phyloP scores from a whole-genome alignment of 37 sponge, comb jelly and placozoan species.

The Theonella swinhoei region DNA sequence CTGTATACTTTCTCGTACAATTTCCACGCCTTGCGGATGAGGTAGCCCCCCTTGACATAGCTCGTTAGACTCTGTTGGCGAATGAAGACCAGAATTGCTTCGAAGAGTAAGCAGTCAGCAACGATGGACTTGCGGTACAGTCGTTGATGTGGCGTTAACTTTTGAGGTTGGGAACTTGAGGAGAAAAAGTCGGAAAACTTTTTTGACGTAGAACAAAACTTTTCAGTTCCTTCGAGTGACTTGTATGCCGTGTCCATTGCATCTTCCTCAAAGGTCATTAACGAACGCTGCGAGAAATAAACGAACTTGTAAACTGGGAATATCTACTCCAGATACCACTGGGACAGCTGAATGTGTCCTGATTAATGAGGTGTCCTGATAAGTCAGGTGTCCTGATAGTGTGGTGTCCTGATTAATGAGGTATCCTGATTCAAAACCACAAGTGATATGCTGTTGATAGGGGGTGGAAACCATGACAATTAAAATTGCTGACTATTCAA shows the following conservation, averaged over 20 bases:
- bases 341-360: too few relatives aligned
- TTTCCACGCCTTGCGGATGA: slow-evolving; percentile 90
- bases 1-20: slow-evolving; percentile 72
- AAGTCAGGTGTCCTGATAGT: too few relatives aligned
- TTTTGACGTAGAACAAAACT: slow-evolving; percentile 49
- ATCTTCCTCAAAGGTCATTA: slow-evolving; percentile 90
- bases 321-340: too few relatives aligned
- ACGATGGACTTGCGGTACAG: slow-evolving; percentile 55
- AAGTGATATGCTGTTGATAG: too few relatives aligned
- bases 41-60: slow-evolving; percentile 92
- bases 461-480: too few relatives aligned
- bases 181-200: slow-evolving; percentile 2
- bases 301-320: too few relatives aligned
- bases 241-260: slow-evolving; percentile 79
- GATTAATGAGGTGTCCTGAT: too few relatives aligned
- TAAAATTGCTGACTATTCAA: too few relatives aligned
- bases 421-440: too few relatives aligned
- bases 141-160: slow-evolving; percentile 55
- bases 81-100: slow-evolving; percentile 78
- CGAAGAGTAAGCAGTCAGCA: slow-evolving; percentile 87
- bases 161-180: slow-evolving; percentile 4
- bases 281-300: slow-evolving; percentile 41
- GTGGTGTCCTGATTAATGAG: too few relatives aligned
- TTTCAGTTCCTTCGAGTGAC: slow-evolving; percentile 66
- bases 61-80: slow-evolving; percentile 80